These are phyloP conservation scores for Apogon talboti DNA, from an alignment of 2,797 vertebrate genomes.

Conservation along the genomic window DNA sequence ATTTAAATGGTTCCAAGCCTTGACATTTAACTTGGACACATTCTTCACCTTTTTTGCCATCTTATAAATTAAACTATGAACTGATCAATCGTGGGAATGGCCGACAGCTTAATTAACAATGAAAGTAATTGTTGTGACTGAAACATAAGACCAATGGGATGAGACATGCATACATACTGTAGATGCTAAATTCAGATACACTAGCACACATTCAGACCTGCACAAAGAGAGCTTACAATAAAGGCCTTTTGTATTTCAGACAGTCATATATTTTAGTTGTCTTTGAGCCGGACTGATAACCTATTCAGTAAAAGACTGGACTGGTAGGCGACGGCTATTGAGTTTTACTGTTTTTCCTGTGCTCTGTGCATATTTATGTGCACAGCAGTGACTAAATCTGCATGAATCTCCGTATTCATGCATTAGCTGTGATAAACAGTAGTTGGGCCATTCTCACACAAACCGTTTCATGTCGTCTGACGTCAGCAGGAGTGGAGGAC, in stretches of 20 bases:
- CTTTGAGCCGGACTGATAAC: constrained; percentile 66
- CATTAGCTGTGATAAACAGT: constrained; percentile 34
- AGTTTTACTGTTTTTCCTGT: constrained; percentile 44
- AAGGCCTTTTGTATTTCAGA: constrained; percentile 59
- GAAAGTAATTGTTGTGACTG: too few relatives aligned
- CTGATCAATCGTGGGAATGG: too few relatives aligned
- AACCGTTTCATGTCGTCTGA: constrained; percentile 5
- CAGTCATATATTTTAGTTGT: constrained; percentile 68
- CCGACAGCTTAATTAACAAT: too few relatives aligned
- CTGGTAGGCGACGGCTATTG: constrained; percentile 32
- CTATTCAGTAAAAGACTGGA: constrained; percentile 38
- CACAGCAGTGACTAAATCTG: constrained; percentile 19
- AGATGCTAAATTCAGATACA: constrained; percentile 28
- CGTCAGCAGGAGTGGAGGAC: background rate
- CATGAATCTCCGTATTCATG: constrained; percentile 29
- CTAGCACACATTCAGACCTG: constrained; percentile 32
- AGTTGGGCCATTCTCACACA: background rate
- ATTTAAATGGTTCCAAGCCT: too few relatives aligned
- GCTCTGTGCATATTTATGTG: constrained; percentile 39
- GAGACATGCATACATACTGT: constrained; percentile 3
- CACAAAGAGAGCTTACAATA: constrained; percentile 57
- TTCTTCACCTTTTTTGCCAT: too few relatives aligned
- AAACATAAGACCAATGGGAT: constrained; percentile 22
- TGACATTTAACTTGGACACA: too few relatives aligned
- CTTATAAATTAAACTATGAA: too few relatives aligned